phyloP scores from a whole-genome alignment of 2,888 invertebrate genomes.

The Keiferia lycopersicella region DNA sequence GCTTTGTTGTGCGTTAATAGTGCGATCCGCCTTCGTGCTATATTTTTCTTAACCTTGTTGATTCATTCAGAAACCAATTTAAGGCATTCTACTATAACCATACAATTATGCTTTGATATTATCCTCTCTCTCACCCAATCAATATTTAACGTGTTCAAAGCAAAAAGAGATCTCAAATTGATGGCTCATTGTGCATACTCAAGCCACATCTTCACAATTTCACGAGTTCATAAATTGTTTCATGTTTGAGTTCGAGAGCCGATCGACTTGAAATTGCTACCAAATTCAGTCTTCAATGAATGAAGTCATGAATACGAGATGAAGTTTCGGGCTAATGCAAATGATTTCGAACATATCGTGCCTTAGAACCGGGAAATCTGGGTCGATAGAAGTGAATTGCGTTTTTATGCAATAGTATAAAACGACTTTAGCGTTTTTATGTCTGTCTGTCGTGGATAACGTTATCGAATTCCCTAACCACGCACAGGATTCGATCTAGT shows the following conservation, averaged over 20 bases:
- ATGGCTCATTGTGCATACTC: neutral
- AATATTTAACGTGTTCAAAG: neutral
- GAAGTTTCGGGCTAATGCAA: constrained; percentile 10
- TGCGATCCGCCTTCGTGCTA: no score
- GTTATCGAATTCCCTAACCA: no score
- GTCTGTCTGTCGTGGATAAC: no score
- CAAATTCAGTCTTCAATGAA: constrained; percentile 16
- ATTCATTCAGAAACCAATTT: no score
- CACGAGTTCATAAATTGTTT: constrained; percentile 10
- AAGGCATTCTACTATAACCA: no score
- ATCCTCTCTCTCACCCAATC: neutral
- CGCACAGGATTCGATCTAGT: no score
- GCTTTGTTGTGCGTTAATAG: no score
- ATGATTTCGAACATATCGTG: constrained; percentile 15
- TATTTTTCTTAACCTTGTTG: no score
- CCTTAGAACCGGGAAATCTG: neutral
- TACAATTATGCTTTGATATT: no score
- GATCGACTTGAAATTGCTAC: constrained; percentile 6
- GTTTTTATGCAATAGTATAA: no score
- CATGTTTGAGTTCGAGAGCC: constrained; percentile 1
- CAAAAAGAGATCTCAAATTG: neutral
- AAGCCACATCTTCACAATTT: neutral
- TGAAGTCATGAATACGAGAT: constrained; percentile 16
- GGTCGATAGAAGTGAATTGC: neutral
- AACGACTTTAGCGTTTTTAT: no score